Evolutionary conservation across 1,140 invertebrate species (phyloP), one percentile per base, ranked within the genome.

Genomic region (Lepidostoma basale): DNA sequence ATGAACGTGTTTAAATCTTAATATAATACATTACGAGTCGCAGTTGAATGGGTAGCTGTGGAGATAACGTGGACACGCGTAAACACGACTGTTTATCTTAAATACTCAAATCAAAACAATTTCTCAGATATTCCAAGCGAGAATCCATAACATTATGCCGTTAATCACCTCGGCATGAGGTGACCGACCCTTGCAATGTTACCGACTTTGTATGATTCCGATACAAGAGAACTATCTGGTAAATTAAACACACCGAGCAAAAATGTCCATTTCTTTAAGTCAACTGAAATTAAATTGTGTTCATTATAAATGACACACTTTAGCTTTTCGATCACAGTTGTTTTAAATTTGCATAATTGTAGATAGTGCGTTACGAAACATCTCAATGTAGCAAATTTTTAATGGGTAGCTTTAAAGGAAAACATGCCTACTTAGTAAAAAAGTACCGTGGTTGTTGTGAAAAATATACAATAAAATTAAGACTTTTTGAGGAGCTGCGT

Each of bases 101-200:
- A 28, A 30, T 30, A 54, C 14, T 18, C 4, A 56, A 56, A 56
- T 56, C 52, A 56, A 33, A 56, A 56, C 52, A 56, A 33, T 8
- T n/a, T 28, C 0, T 54, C 26, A 30, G 16, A 25, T 26, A 33
- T 36, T n/a, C 52, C 28, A 56, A 33, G 2, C 28, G 3, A 30
- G 52, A 56, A 56, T 56, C 23, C 30, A 56, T 56, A 56, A 56
- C 28, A 56, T n/a, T 20, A 56, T 56, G 12, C 52, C 52, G 52
- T 56, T 56, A 56, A 56, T 56, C 52, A 56, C 45, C 25, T 23
- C 28, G 28, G 4, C 14, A 18, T 33, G 52, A 56, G 52, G 52
- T 56, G 52, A 56, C 52, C 52, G 52, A 56, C 52, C 52, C 52
- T 56, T 20, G 30, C 52, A 5, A 2, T 18, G 30, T 22, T 28